Percentiles rank a stretch among this genome's conserved stretches.
These are phyloP conservation scores for Blastobasis lacticolella DNA, from an alignment of 2,888 invertebrate species.

Conservation along the genomic window DNA sequence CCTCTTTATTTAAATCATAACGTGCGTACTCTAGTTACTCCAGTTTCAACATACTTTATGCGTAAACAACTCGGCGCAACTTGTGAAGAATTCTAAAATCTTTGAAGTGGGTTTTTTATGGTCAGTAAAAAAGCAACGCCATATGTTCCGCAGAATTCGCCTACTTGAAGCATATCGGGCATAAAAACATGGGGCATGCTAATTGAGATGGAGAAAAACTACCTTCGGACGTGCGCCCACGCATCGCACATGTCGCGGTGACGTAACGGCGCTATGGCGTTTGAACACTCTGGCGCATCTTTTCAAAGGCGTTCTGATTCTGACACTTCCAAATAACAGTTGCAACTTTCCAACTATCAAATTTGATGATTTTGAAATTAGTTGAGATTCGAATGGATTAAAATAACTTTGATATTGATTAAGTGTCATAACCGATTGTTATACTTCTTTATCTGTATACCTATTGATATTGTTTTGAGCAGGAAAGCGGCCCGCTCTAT, in stretches of 20 bases:
- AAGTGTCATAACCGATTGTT: no score
- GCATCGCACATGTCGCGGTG: slow-evolving; percentile 1
- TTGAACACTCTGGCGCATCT: no score
- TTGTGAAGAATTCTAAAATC: no score
- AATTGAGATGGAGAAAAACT: slow-evolving; percentile 4
- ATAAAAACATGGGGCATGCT: slow-evolving; percentile 6
- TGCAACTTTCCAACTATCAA: no score
- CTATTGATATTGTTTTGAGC: no score
- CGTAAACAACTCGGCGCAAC: neutral
- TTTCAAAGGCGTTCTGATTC: no score
- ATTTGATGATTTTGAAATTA: no score
- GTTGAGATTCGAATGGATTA: no score
- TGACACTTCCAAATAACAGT: no score
- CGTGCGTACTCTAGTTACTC: neutral
- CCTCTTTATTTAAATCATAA: neutral
- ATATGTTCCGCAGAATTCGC: slow-evolving; percentile 6
- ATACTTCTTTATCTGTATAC: no score
- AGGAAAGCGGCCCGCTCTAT: no score
- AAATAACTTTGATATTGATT: no score
- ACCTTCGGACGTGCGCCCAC: slow-evolving; percentile 9
- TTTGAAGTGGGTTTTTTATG: neutral
- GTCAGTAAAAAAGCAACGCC: neutral
- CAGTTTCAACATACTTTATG: neutral
- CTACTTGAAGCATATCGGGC: slow-evolving; percentile 1
- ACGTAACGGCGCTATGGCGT: neutral